Evolutionary conservation across 2,888 invertebrate genomes (phyloP), one percentile per base, ranked within the genome.

Genomic region (Drosophila nr. medialis): DNA sequence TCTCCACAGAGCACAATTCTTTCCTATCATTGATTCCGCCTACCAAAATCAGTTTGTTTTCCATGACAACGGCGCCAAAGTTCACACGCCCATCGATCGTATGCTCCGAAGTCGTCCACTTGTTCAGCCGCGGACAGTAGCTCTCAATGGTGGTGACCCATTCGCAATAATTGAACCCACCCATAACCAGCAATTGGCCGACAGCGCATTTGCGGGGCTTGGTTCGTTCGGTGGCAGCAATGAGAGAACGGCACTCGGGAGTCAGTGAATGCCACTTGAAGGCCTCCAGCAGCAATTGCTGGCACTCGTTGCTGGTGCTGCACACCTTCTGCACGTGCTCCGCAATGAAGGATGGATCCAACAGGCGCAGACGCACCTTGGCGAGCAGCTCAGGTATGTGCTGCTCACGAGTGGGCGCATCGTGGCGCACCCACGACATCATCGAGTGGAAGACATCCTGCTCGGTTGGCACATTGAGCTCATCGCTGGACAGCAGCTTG

Each of bases 241-340:
- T 94, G 75, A 96, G 94, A 10, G 95, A 94, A 51, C 98, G 94
- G 58, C 98, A 94, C 91, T 98, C 98, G 0, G 98, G 98, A 18
- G 38, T 0, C 75, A 98, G 92, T 36, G 98, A 93, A 92, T 98
- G 98, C 95, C 98, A 98, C 90, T 98, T 98, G 77, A 98, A 95
- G 18, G 98, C 98, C 93, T 98, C 98, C 96, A 98, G 97, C 61
- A 98, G 96, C 61, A 98, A 93, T 70, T 96, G 96, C 90, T 98
- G 97, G 89, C 98, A 98, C 63, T 95, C 95, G 49, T 95, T 94
- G 91, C 94, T 38, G 18, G 18, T 96, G 91, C 94, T 94, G 84
- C 95, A 95, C 0, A 94, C 93, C 30, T 91, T 90, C 93, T 97
- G 97, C 38, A 98, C 97, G 92, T 97, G 95, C 92, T 98, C 98